These are phyloP conservation scores for Eucidaris tribuloides DNA, from an alignment of 35 echinoderm and acorn worm species.

Conservation along the genomic window DNA sequence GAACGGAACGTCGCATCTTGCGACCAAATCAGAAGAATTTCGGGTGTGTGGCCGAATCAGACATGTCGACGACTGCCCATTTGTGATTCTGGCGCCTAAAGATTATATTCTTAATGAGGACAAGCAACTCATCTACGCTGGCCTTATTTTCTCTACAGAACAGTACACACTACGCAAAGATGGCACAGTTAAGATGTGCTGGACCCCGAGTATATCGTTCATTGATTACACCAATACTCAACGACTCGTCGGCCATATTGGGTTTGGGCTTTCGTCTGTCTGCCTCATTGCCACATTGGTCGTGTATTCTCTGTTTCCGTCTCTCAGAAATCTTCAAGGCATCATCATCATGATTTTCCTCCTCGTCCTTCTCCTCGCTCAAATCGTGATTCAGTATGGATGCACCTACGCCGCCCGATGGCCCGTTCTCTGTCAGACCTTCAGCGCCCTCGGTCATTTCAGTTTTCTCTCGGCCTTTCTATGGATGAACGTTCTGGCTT, in stretches of 20 bases:
- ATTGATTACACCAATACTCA: background rate
- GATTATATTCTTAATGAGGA: background rate
- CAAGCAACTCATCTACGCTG: background rate
- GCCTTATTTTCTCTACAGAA: background rate
- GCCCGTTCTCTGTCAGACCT: slow-evolving; percentile 2
- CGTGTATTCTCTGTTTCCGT: background rate
- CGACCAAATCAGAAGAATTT: background rate
- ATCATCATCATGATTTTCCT: slow-evolving; percentile 3
- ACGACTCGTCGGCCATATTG: background rate
- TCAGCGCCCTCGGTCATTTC: background rate
- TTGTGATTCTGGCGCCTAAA: background rate
- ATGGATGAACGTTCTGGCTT: slow-evolving; percentile 1
- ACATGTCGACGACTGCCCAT: background rate
- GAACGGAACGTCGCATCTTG: background rate
- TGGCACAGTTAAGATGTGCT: slow-evolving; percentile 3
- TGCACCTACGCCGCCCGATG: background rate
- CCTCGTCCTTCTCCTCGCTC: background rate
- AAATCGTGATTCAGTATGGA: slow-evolving; percentile 7
- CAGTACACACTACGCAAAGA: slow-evolving; percentile 1
- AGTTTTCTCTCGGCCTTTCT: background rate
- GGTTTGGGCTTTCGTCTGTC: slow-evolving; percentile 1
- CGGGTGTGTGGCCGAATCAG: background rate
- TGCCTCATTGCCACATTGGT: slow-evolving; percentile 1
- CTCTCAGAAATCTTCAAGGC: slow-evolving; percentile 12
- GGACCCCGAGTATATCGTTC: background rate